Evolutionary conservation across 2,888 invertebrate species (phyloP), one percentile per base, ranked within the genome.

Genomic region (Anarsia innoxiella): DNA sequence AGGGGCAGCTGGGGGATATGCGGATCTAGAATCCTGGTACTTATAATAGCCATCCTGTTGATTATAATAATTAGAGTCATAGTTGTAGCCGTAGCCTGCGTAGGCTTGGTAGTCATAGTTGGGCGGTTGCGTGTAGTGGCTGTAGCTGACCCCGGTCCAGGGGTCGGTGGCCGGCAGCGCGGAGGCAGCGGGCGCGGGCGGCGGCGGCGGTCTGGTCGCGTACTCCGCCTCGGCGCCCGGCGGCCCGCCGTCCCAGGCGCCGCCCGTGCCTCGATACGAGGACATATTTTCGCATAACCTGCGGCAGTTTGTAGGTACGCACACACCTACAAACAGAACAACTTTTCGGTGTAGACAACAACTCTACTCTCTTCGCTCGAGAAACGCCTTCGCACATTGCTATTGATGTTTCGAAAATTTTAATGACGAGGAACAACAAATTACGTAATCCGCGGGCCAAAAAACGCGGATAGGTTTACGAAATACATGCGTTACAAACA

Each of bases 261-360:
- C 57, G 51, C 56, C 53, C 42, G 54, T 53, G 47, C 58, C 71
- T 66, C 69, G 71, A 66, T 82, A 82, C 69, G 82, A 77, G 66
- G 79, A 80, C 83, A 84, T 84, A 76, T 66, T 74, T 73, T 77
- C 77, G 74, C 80, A 83, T 83, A 82, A 86, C 82, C 76, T 83
- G 86, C 77, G 68, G 85, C 83, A 82, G 83, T 84, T 80, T 80
- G 84, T 86, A 83, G 79, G 85, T 85, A 82, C 73, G 83, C 78
- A 82, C 83, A 83, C 84, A 88, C 88, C 88, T 88, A 88, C 87
- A 88, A 88, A 88, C 87, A 88, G 88, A 88, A 88, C 74, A 88
- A 88, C 88, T 88, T 83, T 87, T 87, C 79, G 88, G 88, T 88
- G 88, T 88, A 85, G 82, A 79, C 70, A 78, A 69, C 83, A 76